Conservation (phyloP, 2,113 vertebrate species). For the Elephas maximus region DNA sequence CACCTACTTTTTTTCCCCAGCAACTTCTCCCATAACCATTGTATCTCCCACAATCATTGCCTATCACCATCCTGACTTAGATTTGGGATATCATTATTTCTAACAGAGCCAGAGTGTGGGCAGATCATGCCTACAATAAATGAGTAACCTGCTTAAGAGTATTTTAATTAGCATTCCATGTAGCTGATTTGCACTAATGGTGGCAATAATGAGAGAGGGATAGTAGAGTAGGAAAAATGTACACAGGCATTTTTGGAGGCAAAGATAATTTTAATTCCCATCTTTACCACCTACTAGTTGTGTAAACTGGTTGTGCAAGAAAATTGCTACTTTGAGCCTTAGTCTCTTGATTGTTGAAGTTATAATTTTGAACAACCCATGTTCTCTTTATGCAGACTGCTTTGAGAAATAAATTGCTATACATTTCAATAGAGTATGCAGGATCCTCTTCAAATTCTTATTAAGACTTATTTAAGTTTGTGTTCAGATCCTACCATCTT, state of each 20-base stretch:
- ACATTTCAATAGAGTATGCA: not conserved
- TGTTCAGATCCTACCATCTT: not conserved
- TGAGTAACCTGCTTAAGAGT: not conserved
- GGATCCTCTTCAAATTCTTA: not conserved
- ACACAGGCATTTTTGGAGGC: not conserved
- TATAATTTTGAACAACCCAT: not conserved
- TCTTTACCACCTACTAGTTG: not conserved
- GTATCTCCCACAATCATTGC: not conserved
- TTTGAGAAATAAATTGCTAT: constrained; percentile 29
- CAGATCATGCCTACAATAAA: not conserved
- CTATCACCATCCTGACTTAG: not conserved
- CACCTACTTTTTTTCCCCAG: not conserved
- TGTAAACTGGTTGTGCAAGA: not conserved
- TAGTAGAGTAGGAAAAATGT: not conserved
- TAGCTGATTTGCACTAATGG: not conserved
- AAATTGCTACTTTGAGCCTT: not conserved
- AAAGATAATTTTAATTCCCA: not conserved
- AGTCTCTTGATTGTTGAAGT: not conserved
- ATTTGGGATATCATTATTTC: not conserved
- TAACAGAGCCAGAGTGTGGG: not conserved
- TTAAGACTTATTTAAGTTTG: not conserved
- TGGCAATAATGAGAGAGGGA: not conserved
- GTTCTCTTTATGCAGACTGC: not conserved
- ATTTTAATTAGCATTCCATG: not conserved
- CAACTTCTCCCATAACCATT: not conserved